Evolutionary conservation across 2,113 vertebrate genomes (phyloP).

Genomic region (Pheucticus melanocephalus): DNA sequence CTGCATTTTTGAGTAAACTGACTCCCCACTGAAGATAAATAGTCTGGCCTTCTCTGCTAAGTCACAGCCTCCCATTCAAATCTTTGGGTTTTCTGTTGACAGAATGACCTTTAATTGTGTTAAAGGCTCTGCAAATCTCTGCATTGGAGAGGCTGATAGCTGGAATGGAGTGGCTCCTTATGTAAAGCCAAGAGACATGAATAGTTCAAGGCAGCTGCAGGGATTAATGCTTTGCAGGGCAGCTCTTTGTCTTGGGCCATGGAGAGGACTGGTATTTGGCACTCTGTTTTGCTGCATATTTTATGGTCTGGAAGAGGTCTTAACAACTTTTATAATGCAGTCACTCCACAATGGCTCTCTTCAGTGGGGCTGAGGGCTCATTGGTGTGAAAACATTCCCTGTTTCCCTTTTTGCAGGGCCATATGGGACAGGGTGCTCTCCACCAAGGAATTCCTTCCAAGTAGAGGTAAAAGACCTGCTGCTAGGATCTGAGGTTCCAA

Average conservation of each 20-base stretch:
- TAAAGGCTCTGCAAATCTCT: constrained; percentile 24
- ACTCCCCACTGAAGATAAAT: not conserved
- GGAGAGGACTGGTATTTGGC: constrained; percentile 64
- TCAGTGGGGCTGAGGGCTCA: not conserved
- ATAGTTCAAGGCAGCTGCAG: constrained; percentile 60
- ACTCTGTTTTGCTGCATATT: constrained; percentile 63
- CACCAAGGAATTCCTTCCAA: not conserved
- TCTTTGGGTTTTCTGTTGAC: not conserved
- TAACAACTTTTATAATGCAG: constrained; percentile 43
- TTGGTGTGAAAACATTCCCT: not conserved
- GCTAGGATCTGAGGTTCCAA: not conserved
- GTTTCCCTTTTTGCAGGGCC: not conserved
- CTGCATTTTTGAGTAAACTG: not conserved
- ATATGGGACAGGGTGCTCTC: not conserved
- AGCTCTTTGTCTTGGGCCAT: constrained; percentile 59
- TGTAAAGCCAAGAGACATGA: constrained; percentile 47
- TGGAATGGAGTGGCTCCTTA: constrained; percentile 44
- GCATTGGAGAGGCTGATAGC: not conserved
- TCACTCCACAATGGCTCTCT: constrained; percentile 26
- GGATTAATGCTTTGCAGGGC: constrained; percentile 65
- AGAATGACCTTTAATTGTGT: constrained; percentile 47
- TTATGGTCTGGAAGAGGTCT: constrained; percentile 67
- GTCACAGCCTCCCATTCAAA: not conserved
- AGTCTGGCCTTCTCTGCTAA: not conserved
- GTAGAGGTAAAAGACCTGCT: not conserved